Base-by-base conservation (phyloP, 2,113 vertebrate species). In the Erpornis zantholeuca region DNA sequence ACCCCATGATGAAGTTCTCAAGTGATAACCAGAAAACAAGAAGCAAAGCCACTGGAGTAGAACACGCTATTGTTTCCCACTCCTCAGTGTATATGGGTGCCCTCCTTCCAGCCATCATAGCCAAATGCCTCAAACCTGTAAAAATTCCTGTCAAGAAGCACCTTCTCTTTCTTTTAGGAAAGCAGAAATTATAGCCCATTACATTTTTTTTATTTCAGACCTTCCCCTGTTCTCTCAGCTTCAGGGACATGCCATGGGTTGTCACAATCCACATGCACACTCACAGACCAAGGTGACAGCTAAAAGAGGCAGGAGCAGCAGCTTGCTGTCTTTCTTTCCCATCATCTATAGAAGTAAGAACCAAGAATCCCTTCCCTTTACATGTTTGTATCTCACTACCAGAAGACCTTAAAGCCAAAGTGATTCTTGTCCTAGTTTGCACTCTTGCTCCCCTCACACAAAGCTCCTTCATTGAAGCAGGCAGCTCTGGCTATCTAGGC, bases 221-320 rank as follows among this genome's bases (percentile, higher is more conserved):
- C 31, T 54, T 53, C 17, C 23, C 19, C 28, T 36, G 72, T 77
- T 23, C 40, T 86, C 42, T 82, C 15, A 3, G 25, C 25, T 75
- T 71, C 42, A 57, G 36, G 20, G 1, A 0, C 1, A 4, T 60
- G 27, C 33, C 7, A 0, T 33, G 45, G 5, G 14, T 69, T 77
- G 53, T 80, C 78, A 77, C 33, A 86, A 15, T 16, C 47, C 7
- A 9, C 35, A 2, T 25, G 29, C 44, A 54, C 9, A 2, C 9
- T 59, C 56, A 27, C 29, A 59, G 78, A 69, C 25, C n/a, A 18
- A 52, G 27, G 31, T 38, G 45, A 79, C 63, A 25, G 44, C 49
- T 92, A 31, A 33, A 70, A 68, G 28, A 69, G 31, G 18, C 45
- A 90, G 22, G 7, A 86, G 50, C 40, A 83, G 60, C 54, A 91